Evolutionary conservation across 2,113 vertebrate species (phyloP).

Genomic region (Shinisaurus crocodilurus): DNA sequence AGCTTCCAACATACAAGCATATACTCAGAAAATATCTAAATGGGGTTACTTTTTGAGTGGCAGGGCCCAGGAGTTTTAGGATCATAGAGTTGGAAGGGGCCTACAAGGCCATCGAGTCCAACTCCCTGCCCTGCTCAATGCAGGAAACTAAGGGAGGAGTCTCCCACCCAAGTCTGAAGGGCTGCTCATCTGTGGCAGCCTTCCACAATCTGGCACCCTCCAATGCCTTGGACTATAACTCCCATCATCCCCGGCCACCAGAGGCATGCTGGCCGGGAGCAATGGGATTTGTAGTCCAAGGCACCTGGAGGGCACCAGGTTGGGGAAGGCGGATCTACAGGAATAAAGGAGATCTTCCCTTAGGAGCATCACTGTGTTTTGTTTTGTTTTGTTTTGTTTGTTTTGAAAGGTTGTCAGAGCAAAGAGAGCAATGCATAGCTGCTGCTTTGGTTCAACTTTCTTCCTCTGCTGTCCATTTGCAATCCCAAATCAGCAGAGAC

Average conservation of each 20-base stretch:
- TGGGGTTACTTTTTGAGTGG: accelerated
- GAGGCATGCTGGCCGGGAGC: background rate
- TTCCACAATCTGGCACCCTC: background rate
- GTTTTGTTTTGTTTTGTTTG: too few relatives aligned
- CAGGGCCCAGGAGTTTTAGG: conserved; percentile 15
- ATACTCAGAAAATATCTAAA: background rate
- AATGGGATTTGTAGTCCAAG: background rate
- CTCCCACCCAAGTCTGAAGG: too few relatives aligned
- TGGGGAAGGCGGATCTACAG: background rate
- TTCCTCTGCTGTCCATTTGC: background rate
- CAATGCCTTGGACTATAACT: too few relatives aligned
- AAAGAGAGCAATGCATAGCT: background rate
- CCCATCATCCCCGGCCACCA: background rate
- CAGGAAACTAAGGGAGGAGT: too few relatives aligned
- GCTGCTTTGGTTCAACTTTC: background rate
- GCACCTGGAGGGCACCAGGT: too few relatives aligned
- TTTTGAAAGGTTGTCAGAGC: conserved; percentile 14
- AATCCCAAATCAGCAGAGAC: background rate
- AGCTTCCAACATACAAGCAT: background rate
- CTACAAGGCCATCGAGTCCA: too few relatives aligned
- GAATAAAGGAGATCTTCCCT: conserved; percentile 2
- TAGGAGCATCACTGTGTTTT: too few relatives aligned
- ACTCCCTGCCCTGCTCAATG: too few relatives aligned
- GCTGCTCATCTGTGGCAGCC: background rate
- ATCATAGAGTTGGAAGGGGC: too few relatives aligned